phyloP scores from a whole-genome alignment of 2,888 invertebrate genomes.

The Lissocephala sabroskyi region DNA sequence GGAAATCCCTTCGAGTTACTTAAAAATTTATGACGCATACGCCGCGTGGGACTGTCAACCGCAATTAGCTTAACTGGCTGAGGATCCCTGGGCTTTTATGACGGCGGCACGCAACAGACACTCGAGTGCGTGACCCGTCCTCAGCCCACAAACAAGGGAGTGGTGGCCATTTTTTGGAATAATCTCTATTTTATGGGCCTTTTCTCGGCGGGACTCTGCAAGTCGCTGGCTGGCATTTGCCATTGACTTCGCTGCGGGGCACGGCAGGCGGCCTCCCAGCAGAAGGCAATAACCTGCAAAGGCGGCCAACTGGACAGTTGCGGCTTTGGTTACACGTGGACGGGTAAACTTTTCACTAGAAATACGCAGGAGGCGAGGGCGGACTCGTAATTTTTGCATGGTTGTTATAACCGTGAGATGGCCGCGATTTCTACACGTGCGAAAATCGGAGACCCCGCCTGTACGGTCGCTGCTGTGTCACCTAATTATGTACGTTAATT shows the following conservation, averaged over 20 bases:
- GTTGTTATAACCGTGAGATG: not conserved
- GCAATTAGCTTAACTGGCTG: conserved; percentile 37
- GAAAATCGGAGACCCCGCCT: conserved; percentile 9
- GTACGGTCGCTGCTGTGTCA: conserved; percentile 30
- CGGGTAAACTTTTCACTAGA: conserved; percentile 1
- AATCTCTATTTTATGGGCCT: conserved; percentile 1
- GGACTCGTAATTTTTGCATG: conserved; percentile 4
- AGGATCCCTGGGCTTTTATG: conserved; percentile 1
- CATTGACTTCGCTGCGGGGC: no score
- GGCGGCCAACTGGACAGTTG: no score
- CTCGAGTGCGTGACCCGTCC: no score
- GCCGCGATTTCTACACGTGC: conserved; percentile 5
- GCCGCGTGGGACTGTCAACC: conserved; percentile 21
- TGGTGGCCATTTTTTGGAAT: no score
- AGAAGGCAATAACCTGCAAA: no score
- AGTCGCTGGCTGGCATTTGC: no score
- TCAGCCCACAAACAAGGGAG: no score
- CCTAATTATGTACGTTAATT: conserved; percentile 65
- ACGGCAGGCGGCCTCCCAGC: no score
- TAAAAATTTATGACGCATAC: conserved; percentile 37
- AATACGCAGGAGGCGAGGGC: conserved; percentile 23
- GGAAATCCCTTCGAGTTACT: conserved; percentile 12
- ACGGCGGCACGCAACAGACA: conserved; percentile 1
- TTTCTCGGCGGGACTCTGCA: no score
- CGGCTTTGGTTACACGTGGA: no score